Conservation (phyloP, 2,113 vertebrate genomes). For the Embiotoca jacksoni region DNA sequence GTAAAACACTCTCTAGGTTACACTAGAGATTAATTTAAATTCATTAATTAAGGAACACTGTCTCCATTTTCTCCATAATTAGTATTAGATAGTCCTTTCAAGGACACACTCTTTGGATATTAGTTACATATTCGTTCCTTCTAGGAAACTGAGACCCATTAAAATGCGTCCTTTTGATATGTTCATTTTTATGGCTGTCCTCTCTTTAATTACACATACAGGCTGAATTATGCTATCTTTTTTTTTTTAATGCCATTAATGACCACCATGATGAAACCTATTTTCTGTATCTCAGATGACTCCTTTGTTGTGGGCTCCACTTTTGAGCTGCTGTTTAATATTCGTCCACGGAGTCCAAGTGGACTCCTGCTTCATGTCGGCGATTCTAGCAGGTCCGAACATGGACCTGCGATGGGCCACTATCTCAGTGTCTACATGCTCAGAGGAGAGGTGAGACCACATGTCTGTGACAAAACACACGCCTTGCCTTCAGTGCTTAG, state of each 20-base stretch:
- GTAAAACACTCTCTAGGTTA: neutral
- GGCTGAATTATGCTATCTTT: neutral
- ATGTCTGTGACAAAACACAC: neutral
- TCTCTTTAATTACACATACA: neutral
- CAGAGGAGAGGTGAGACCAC: slow-evolving; percentile 86
- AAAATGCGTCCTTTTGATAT: neutral
- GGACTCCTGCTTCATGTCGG: slow-evolving; percentile 88
- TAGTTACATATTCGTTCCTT: neutral
- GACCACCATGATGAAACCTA: neutral
- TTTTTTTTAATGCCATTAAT: neutral
- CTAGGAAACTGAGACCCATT: neutral
- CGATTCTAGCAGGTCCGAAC: slow-evolving; percentile 57
- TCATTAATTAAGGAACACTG: neutral
- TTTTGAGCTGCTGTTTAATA: slow-evolving; percentile 88
- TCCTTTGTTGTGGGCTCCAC: slow-evolving; percentile 82
- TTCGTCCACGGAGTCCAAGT: slow-evolving; percentile 86
- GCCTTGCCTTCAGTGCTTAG: neutral
- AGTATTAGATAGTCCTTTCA: neutral
- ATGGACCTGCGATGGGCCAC: slow-evolving; percentile 36
- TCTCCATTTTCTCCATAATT: slow-evolving; percentile 2
- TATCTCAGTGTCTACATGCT: slow-evolving; percentile 89
- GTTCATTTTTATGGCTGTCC: neutral
- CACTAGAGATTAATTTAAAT: neutral
- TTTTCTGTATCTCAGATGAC: slow-evolving; percentile 80
- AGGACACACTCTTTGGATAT: neutral